Percentiles rank a stretch among this genome's conserved stretches.
Conservation (phyloP, 2,797 vertebrate species). For the Notoglanidium macrostoma region DNA sequence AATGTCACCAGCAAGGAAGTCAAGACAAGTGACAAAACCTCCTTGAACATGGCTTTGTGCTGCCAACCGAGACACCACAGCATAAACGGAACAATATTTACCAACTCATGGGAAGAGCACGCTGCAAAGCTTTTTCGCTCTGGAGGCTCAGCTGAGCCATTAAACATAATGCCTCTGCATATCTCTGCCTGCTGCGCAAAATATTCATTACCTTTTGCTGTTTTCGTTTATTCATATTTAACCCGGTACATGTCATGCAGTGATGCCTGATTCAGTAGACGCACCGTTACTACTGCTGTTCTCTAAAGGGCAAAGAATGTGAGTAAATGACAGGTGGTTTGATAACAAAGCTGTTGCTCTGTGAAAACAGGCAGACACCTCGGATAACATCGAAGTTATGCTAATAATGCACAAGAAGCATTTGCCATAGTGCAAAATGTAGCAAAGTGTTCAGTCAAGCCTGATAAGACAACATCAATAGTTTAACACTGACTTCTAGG, state of each 20-base stretch:
- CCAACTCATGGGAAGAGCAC: constrained; percentile 41
- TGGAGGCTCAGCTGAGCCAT: not conserved
- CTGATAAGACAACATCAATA: not conserved
- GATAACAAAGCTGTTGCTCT: constrained; percentile 3
- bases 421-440: not conserved
- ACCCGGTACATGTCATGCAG: constrained; percentile 4
- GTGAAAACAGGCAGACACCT: constrained; percentile 29
- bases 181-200: constrained; percentile 5
- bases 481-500: not conserved
- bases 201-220: constrained; percentile 30
- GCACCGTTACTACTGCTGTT: constrained; percentile 9
- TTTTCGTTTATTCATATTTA: constrained; percentile 36
- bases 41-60: constrained; percentile 36
- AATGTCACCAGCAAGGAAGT: constrained; percentile 44
- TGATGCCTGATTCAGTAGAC: constrained; percentile 16
- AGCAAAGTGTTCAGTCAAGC: constrained; percentile 5
- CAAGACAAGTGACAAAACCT: constrained; percentile 38
- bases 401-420: constrained; percentile 6
- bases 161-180: constrained; percentile 1
- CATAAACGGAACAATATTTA: constrained; percentile 53
- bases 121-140: constrained; percentile 20
- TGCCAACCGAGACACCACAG: constrained; percentile 31
- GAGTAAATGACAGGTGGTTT: constrained; percentile 39
- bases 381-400: constrained; percentile 31
- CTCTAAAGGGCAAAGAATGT: constrained; percentile 33